These are phyloP conservation scores for Trichopoda pennipes DNA, from an alignment of 2,888 invertebrate species.

Conservation along the genomic window DNA sequence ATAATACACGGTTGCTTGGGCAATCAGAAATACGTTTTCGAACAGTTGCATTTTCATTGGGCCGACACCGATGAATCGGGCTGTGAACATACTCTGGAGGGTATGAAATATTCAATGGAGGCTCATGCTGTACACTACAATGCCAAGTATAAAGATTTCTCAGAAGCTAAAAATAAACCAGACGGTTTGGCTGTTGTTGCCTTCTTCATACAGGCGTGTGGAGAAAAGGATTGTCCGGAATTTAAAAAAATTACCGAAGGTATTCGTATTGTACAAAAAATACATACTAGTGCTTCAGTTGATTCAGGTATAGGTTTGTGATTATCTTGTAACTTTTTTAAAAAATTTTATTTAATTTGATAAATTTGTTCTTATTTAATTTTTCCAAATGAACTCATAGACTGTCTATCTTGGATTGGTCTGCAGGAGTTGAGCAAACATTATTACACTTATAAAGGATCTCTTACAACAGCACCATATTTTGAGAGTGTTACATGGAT, in stretches of 20 bases:
- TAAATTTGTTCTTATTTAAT: neutral
- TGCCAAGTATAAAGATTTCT: slow-evolving; percentile 85
- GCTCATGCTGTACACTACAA: slow-evolving; percentile 91
- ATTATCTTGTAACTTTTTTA: slow-evolving; percentile 12
- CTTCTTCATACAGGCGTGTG: slow-evolving; percentile 84
- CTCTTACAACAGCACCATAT: slow-evolving; percentile 87
- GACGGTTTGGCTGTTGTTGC: slow-evolving; percentile 88
- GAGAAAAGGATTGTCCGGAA: slow-evolving; percentile 83
- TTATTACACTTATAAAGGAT: slow-evolving; percentile 88
- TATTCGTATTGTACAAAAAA: slow-evolving; percentile 79
- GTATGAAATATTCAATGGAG: slow-evolving; percentile 88
- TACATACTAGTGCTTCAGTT: slow-evolving; percentile 78
- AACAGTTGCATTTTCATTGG: slow-evolving; percentile 92
- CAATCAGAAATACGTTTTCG: slow-evolving; percentile 86
- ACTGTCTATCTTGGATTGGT: slow-evolving; percentile 87
- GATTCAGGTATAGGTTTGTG: slow-evolving; percentile 77
- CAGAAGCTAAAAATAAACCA: slow-evolving; percentile 85
- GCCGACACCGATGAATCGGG: slow-evolving; percentile 87
- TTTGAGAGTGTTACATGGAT: slow-evolving; percentile 89
- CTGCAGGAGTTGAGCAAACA: slow-evolving; percentile 85
- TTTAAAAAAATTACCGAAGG: slow-evolving; percentile 84
- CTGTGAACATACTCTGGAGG: slow-evolving; percentile 90
- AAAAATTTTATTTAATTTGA: slow-evolving; percentile 21
- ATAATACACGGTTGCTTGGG: slow-evolving; percentile 85
- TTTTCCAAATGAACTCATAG: slow-evolving; percentile 76